Evolutionary conservation across 2,888 invertebrate genomes (phyloP), one percentile per base, ranked within the genome.

Genomic region (Hirtodrosophila trivittata): DNA sequence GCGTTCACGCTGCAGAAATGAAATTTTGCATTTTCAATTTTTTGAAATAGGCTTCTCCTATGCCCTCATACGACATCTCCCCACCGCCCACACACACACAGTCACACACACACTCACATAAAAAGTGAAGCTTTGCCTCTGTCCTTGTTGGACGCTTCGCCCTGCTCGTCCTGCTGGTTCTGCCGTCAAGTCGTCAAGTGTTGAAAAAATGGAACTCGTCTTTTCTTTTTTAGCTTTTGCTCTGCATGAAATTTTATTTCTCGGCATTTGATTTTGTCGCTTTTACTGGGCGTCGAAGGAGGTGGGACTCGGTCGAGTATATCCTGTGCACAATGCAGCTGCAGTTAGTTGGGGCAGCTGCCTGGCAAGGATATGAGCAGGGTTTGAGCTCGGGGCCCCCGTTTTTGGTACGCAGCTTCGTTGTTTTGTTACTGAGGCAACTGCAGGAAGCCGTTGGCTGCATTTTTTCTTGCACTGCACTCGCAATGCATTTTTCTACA

Each of bases 1-100:
- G 16, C 52, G 38, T 50, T 58, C 62, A 38, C 46, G 77, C 66
- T 74, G 82, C 74, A 84, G 77, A 78, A 81, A 86, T 86, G 86
- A 83, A 83, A 81, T 83, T 85, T 83, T 83, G 82, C 83, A 83
- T 83, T 83, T 83, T 83, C 86, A 83, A 83, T 83, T 83, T 83
- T 83, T 83, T 83, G 86, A 83, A 83, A 83, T 83, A 83, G 83
- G 81, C 83, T 76, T 71, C 81, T 69, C 75, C 81, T 73, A 63
- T 81, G 67, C 43, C 42, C 51, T 33, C 21, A 3, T 18, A 5
- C 12, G 25, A 8, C 10, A n/a, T 9, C 5, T 2, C 4, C 18
- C 8, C n/a, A 18, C 28, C 39, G 12, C 50, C 33, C 28, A n/a
- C 63, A 35, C 30, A 14, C 46, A 16, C 42, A 16, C 49, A 33